Evolutionary conservation across 1,140 invertebrate genomes (phyloP).

Genomic region (Hormaphis cornu): DNA sequence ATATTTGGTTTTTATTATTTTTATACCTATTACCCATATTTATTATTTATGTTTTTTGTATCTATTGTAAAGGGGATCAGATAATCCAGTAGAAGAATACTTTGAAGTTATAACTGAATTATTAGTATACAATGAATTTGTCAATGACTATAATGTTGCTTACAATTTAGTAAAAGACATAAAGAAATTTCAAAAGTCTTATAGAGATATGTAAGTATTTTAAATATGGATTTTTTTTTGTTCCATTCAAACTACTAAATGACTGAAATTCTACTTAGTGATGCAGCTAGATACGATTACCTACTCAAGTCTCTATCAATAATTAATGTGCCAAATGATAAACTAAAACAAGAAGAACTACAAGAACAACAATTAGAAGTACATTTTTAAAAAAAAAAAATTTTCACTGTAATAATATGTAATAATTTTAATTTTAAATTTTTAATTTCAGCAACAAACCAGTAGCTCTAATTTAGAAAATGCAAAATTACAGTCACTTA

Average conservation of each 20-base stretch:
- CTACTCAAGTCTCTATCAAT: conserved; percentile 8
- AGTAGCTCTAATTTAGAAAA: conserved; percentile 5
- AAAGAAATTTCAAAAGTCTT: not conserved
- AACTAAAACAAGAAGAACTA: not conserved
- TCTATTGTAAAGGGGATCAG: not conserved
- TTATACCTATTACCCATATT: not conserved
- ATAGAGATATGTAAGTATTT: not conserved
- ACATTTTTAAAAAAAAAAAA: not conserved
- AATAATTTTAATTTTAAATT: not conserved
- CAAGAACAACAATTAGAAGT: not conserved
- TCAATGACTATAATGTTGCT: not conserved
- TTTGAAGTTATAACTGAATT: not conserved
- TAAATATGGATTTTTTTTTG: not conserved
- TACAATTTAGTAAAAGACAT: conserved; percentile 1
- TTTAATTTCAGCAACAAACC: not conserved
- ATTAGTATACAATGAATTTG: conserved; percentile 9
- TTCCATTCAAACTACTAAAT: not conserved
- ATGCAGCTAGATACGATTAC: conserved; percentile 3
- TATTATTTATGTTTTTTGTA: not conserved
- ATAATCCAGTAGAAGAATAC: not conserved
- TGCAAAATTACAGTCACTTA: conserved; percentile 11
- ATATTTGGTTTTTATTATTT: not conserved
- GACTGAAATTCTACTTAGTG: not conserved
- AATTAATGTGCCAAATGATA: not conserved
- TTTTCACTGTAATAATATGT: not conserved